phyloP scores from a whole-genome alignment of 2,113 vertebrate genomes.

The Nothobranchius furzeri region DNA sequence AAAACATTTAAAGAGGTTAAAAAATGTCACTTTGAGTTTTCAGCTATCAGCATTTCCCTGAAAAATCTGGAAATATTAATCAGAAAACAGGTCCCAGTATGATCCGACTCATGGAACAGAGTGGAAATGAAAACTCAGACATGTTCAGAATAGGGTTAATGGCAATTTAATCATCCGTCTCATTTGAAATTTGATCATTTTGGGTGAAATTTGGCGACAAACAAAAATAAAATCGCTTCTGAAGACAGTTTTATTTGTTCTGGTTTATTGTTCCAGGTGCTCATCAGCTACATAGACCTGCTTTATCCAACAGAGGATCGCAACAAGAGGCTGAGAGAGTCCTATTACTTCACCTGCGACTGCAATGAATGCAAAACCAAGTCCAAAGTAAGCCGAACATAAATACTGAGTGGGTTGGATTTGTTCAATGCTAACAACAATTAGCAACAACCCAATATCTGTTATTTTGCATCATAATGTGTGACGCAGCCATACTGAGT shows the following conservation, averaged over 20 bases:
- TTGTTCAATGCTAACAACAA: no score
- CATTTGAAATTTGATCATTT: not conserved
- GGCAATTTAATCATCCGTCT: not conserved
- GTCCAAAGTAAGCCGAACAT: constrained; percentile 79
- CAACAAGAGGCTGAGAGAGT: constrained; percentile 86
- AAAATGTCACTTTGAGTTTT: no score
- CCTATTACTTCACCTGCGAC: constrained; percentile 91
- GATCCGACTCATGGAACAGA: no score
- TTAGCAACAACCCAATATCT: no score
- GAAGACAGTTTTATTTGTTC: constrained; percentile 12
- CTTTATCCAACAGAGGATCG: constrained; percentile 94
- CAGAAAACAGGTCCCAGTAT: no score
- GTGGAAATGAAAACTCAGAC: no score
- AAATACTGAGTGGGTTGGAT: not conserved
- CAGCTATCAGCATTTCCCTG: no score
- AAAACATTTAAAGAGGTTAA: no score
- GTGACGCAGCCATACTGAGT: not conserved
- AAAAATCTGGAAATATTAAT: no score
- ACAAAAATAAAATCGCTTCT: not conserved
- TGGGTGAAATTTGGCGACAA: not conserved
- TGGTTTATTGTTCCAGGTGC: constrained; percentile 73
- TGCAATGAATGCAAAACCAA: constrained; percentile 88
- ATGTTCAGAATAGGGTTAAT: no score
- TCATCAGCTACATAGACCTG: constrained; percentile 96
- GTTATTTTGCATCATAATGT: no score